These are phyloP conservation scores for Propithecus perrieri DNA, from an alignment of 2,797 vertebrate genomes.

Conservation along the genomic window DNA sequence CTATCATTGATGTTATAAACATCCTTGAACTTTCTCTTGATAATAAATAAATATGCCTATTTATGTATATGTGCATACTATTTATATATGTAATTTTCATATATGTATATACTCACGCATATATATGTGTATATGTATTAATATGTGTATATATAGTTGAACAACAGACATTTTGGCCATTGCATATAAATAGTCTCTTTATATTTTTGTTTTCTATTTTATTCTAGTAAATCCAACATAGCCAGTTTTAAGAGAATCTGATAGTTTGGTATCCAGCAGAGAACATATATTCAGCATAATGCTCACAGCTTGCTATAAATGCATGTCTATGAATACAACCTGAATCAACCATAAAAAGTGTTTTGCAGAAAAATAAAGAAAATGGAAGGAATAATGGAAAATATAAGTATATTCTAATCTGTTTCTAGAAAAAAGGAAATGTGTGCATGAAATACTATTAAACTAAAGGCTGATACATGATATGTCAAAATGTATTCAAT, in stretches of 20 bases:
- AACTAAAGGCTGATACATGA: slow-evolving; percentile 36
- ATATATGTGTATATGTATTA: background rate
- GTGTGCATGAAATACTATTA: slow-evolving; percentile 20
- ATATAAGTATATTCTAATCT: slow-evolving; percentile 63
- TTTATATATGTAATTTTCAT: background rate
- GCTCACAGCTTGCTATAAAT: slow-evolving; percentile 72
- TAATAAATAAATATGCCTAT: background rate
- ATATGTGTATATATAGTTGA: background rate
- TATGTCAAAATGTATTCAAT: slow-evolving; percentile 39
- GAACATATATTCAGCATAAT: slow-evolving; percentile 65
- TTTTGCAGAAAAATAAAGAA: slow-evolving; percentile 62
- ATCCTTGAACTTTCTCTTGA: background rate
- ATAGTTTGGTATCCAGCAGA: slow-evolving; percentile 56
- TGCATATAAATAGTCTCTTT: slow-evolving; percentile 57
- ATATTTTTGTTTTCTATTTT: slow-evolving; percentile 60
- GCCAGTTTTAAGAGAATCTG: slow-evolving; percentile 49
- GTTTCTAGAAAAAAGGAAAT: slow-evolving; percentile 46
- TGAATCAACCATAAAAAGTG: slow-evolving; percentile 57
- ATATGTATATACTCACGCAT: background rate
- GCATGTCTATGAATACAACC: slow-evolving; percentile 53
- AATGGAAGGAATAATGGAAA: slow-evolving; percentile 59
- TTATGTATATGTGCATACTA: fast-evolving
- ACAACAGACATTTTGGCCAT: background rate
- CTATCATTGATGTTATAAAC: background rate
- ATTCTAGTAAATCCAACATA: slow-evolving; percentile 51